phyloP scores from a whole-genome alignment of 2,113 vertebrate species.

The Haliaeetus leucogaster region DNA sequence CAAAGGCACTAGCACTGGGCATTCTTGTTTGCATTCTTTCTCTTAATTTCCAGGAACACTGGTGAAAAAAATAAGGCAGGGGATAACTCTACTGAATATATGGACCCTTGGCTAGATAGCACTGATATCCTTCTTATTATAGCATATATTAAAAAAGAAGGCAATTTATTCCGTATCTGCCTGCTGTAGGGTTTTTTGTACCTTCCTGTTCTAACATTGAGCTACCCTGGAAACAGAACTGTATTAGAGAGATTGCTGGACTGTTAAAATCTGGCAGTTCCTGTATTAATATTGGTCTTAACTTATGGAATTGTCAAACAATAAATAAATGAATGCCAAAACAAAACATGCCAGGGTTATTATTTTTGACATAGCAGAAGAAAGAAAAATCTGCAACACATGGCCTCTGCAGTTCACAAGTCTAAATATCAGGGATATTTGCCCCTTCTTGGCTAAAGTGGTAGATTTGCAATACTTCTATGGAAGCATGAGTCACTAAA shows the following conservation, averaged over 20 bases:
- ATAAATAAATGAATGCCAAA: not conserved
- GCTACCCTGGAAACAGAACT: not conserved
- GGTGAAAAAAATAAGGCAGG: not conserved
- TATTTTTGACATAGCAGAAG: not conserved
- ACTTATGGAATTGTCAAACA: not conserved
- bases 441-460: not conserved
- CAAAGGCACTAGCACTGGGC: constrained; percentile 12
- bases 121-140: not conserved
- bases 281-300: not conserved
- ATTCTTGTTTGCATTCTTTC: not conserved
- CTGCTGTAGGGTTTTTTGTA: not conserved
- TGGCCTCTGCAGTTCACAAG: not conserved
- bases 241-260: not conserved
- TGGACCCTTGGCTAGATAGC: not conserved
- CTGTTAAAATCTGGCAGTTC: not conserved
- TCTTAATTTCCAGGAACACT: constrained; percentile 9
- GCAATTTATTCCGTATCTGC: not conserved
- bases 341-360: not conserved
- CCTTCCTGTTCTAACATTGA: not conserved
- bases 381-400: not conserved
- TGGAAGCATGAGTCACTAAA: not conserved
- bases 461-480: not conserved
- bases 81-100: not conserved
- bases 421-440: not conserved
- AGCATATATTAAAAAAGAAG: not conserved